Evolutionary conservation across 2,797 vertebrate species (phyloP), one percentile per base, ranked within the genome.

Genomic region (Acipenser transmontanus): DNA sequence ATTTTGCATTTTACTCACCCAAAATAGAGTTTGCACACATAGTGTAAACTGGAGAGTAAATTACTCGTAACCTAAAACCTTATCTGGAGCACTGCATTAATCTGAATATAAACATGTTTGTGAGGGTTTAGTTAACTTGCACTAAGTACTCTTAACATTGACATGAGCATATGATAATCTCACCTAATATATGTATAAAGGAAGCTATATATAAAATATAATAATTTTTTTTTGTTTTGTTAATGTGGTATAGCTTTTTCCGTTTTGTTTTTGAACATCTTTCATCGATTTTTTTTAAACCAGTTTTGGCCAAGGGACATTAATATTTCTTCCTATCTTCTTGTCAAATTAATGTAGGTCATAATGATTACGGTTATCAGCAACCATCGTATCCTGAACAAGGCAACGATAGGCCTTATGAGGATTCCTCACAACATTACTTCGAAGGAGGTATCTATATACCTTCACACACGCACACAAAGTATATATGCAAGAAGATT

Each of bases 331-430:
- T 90, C 86, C 84, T 91, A 87, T 91, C 61, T 87, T 89, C 85
- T 86, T 91, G 87, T 91, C 86, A 85, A 91, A 91, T 87, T 88
- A 84, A 90, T 92, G 86, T 90, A 91, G 89, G 88, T 91, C 89
- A 89, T 92, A 91, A 87, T 92, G 88, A 89, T 88, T 89, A 89
- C 89, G 87, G 86, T 91, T 92, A 91, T 88, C 90, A 90, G 87
- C 90, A 91, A 84, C 87, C 87, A 86, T 86, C 87, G 87, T 91
- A 89, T 89, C 86, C 88, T 90, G 91, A 92, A 87, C 90, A 92
- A 90, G 90, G 90, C 90, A 92, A 89, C 88, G 90, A 92, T 91
- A 93, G 88, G 89, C 89, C 91, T 92, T 91, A 88, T 84, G 91
- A 93, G 91, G 91, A 92, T 87, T 88, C 90, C 86, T 92, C 89